Percentiles rank a stretch among this genome's conserved stretches.
These are phyloP conservation scores for Arctia plantaginis DNA, from an alignment of 2,888 invertebrate species.

Conservation along the genomic window DNA sequence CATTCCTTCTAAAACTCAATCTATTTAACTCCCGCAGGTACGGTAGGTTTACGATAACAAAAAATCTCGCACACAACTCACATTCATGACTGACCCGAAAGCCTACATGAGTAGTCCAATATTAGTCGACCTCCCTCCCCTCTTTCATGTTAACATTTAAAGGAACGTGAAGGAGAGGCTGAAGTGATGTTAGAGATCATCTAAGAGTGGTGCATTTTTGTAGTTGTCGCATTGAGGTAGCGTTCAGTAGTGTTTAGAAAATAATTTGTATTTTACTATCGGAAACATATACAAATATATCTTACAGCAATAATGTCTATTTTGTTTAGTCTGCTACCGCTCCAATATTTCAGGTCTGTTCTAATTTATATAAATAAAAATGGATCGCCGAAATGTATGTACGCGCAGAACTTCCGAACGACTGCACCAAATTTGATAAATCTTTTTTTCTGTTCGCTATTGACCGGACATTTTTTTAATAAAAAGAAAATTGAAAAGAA, in stretches of 20 bases:
- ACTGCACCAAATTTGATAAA: too few species aligned
- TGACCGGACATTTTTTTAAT: too few species aligned
- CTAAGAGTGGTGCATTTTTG: conserved; percentile 56
- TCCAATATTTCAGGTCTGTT: too few species aligned
- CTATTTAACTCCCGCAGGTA: conserved; percentile 58
- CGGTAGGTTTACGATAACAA: conserved; percentile 55
- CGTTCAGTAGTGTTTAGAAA: conserved; percentile 23
- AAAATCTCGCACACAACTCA: conserved; percentile 62
- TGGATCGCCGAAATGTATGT: too few species aligned
- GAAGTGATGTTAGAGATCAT: conserved; percentile 50
- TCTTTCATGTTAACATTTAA: conserved; percentile 29
- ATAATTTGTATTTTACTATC: not conserved
- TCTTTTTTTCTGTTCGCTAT: too few species aligned
- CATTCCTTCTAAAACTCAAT: conserved; percentile 54
- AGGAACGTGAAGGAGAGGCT: conserved; percentile 29
- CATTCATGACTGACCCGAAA: conserved; percentile 69
- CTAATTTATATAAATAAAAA: too few species aligned
- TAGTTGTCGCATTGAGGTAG: conserved; percentile 39
- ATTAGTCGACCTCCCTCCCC: conserved; percentile 43
- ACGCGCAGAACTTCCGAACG: too few species aligned
- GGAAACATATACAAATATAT: too few species aligned
- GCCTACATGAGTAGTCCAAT: conserved; percentile 61
- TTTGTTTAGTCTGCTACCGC: too few species aligned
- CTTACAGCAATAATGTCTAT: too few species aligned
- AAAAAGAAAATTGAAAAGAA: too few species aligned